Conservation (phyloP, 2,888 invertebrate genomes). For the Cheilosia pagana region DNA sequence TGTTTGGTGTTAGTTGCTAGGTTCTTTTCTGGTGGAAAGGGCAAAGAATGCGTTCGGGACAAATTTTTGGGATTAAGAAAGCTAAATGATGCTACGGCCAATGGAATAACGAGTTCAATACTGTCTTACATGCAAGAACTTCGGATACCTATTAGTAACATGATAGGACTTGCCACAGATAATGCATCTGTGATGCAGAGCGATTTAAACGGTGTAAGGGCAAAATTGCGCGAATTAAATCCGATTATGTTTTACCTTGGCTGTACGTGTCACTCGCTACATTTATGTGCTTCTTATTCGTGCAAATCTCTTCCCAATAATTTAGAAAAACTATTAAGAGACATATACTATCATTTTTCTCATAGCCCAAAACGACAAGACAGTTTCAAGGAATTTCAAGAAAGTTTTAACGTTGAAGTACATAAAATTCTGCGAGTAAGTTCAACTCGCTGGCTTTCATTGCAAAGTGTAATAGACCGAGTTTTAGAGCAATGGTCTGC, state of each 20-base stretch:
- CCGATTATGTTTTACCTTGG: conserved; percentile 76
- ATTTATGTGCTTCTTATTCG: conserved; percentile 77
- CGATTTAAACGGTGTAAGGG: conserved; percentile 73
- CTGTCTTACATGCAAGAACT: conserved; percentile 5
- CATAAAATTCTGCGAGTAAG: conserved; percentile 77
- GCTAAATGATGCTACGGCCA: no score
- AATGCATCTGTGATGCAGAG: conserved; percentile 78
- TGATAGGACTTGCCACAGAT: conserved; percentile 75
- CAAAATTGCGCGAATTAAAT: conserved; percentile 65
- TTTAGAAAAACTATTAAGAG: conserved; percentile 76
- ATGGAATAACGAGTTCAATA: conserved; percentile 14
- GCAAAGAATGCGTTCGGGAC: not conserved
- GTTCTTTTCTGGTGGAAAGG: no score
- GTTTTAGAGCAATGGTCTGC: conserved; percentile 47
- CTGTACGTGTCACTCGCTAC: conserved; percentile 77
- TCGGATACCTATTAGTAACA: conserved; percentile 60
- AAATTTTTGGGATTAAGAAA: conserved; percentile 3
- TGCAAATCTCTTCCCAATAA: conserved; percentile 75
- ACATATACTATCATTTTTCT: conserved; percentile 77
- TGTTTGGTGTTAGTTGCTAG: conserved; percentile 43
- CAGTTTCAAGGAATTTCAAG: conserved; percentile 77
- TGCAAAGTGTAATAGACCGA: conserved; percentile 70
- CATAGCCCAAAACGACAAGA: conserved; percentile 77
- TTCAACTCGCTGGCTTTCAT: conserved; percentile 78
- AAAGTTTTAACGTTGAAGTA: conserved; percentile 75